phyloP scores from a whole-genome alignment of 2,888 invertebrate genomes.

The Pseudeuparius sepicola region DNA sequence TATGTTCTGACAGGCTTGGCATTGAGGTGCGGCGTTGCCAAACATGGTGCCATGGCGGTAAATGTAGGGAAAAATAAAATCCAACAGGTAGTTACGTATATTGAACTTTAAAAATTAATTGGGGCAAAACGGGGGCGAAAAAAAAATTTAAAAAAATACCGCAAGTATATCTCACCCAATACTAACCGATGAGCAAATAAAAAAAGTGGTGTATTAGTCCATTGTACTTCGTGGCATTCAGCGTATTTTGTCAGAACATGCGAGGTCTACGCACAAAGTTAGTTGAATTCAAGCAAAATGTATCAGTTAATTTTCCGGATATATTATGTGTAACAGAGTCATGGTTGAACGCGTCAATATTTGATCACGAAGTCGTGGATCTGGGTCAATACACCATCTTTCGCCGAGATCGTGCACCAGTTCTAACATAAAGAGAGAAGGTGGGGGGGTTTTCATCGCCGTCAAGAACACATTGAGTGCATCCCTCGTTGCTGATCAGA shows the following conservation, averaged over 20 bases:
- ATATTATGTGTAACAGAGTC: slow-evolving; percentile 11
- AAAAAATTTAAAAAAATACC: too few species aligned
- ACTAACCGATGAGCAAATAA: too few species aligned
- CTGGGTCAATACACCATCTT: slow-evolving; percentile 12
- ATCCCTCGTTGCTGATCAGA: slow-evolving; percentile 3
- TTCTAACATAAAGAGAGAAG: slow-evolving; percentile 10
- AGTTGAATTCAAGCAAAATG: slow-evolving; percentile 11
- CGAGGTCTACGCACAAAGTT: too few species aligned
- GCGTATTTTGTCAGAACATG: slow-evolving; percentile 9
- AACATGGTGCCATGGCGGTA: too few species aligned
- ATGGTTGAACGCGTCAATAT: slow-evolving; percentile 11
- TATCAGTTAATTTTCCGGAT: slow-evolving; percentile 10
- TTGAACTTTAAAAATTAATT: too few species aligned
- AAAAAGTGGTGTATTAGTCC: too few species aligned
- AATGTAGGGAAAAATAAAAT: too few species aligned
- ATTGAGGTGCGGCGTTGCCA: too few species aligned
- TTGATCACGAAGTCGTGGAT: slow-evolving; percentile 11
- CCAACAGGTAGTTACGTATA: too few species aligned
- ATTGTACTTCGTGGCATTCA: slow-evolving; percentile 12
- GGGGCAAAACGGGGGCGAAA: too few species aligned
- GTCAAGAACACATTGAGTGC: slow-evolving; percentile 12
- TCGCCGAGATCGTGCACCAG: slow-evolving; percentile 12
- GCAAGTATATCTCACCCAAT: too few species aligned
- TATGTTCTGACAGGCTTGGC: too few species aligned
- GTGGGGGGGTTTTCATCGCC: slow-evolving; percentile 14